Percentiles rank a stretch among this genome's conserved stretches.
Evolutionary conservation across 2,113 vertebrate genomes (phyloP).

Genomic region (Mesitornis unicolor): DNA sequence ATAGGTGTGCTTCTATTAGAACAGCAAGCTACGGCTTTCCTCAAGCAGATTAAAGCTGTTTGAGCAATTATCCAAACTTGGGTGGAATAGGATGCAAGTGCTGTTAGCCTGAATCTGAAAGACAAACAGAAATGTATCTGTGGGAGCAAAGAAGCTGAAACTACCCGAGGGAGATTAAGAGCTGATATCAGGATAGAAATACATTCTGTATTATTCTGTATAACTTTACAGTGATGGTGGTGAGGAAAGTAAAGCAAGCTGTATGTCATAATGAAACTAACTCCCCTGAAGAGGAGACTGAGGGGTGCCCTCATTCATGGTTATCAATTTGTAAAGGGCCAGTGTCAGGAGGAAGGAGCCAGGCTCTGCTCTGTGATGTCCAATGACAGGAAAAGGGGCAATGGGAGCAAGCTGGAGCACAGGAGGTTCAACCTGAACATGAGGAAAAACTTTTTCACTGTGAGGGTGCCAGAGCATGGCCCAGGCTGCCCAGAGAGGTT

Average conservation of each 20-base stretch:
- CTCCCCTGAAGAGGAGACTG: too few species aligned
- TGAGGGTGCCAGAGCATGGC: too few species aligned
- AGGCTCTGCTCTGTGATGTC: too few species aligned
- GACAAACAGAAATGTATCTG: not conserved
- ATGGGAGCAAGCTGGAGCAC: too few species aligned
- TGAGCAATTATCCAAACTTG: not conserved
- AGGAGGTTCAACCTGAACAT: too few species aligned
- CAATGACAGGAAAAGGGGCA: too few species aligned
- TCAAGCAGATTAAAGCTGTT: not conserved
- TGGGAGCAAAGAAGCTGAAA: not conserved
- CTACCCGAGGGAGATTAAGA: not conserved
- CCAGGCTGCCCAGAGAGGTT: too few species aligned
- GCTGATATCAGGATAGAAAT: not conserved
- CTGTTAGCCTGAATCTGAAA: not conserved
- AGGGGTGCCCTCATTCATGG: too few species aligned
- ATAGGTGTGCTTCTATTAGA: not conserved
- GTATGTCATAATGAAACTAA: not conserved
- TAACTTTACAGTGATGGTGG: not conserved
- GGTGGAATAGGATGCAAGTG: not conserved
- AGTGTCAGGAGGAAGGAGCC: too few species aligned
- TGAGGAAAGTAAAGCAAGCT: not conserved
- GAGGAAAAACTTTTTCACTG: too few species aligned
- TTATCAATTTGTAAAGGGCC: too few species aligned
- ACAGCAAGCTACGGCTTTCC: not conserved
- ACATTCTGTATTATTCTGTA: not conserved